Evolutionary conservation across 1,140 invertebrate species (phyloP).

Genomic region (Drosophila kurseongensis): DNA sequence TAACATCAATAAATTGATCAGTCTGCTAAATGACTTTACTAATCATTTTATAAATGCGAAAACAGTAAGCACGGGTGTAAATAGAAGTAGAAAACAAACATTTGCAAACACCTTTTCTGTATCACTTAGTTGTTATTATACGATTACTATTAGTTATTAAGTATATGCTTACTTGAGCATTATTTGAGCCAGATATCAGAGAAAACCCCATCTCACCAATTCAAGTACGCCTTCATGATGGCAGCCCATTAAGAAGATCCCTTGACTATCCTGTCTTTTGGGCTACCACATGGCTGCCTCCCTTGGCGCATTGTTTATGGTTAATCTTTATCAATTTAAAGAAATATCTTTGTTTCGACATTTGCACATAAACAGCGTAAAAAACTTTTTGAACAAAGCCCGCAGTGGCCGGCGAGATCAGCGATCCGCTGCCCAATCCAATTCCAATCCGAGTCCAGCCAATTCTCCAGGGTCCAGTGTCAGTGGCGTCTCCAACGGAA

Average conservation of each 20-base stretch:
- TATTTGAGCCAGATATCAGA: neutral
- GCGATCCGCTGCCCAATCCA: slow-evolving; percentile 41
- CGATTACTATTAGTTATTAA: too few relatives aligned
- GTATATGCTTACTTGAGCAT: neutral
- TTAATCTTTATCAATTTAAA: slow-evolving; percentile 83
- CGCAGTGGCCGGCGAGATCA: slow-evolving; percentile 5
- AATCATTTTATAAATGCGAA: too few relatives aligned
- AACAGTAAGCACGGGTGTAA: too few relatives aligned
- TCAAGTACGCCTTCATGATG: neutral
- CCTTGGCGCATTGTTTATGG: slow-evolving; percentile 68
- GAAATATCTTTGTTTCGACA: slow-evolving; percentile 83
- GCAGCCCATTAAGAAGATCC: neutral
- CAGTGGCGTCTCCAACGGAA: slow-evolving; percentile 83
- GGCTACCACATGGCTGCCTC: slow-evolving; percentile 34
- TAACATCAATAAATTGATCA: too few relatives aligned
- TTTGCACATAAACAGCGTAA: slow-evolving; percentile 80
- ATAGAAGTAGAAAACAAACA: too few relatives aligned
- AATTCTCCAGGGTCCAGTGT: slow-evolving; percentile 1
- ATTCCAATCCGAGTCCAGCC: slow-evolving; percentile 26
- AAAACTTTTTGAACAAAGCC: slow-evolving; percentile 30
- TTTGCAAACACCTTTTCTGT: too few relatives aligned
- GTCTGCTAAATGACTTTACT: too few relatives aligned
- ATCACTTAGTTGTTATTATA: too few relatives aligned
- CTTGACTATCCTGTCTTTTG: neutral
- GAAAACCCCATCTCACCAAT: neutral